Evolutionary conservation across 2,113 vertebrate species (phyloP).

Genomic region (Pampusana beccarii): DNA sequence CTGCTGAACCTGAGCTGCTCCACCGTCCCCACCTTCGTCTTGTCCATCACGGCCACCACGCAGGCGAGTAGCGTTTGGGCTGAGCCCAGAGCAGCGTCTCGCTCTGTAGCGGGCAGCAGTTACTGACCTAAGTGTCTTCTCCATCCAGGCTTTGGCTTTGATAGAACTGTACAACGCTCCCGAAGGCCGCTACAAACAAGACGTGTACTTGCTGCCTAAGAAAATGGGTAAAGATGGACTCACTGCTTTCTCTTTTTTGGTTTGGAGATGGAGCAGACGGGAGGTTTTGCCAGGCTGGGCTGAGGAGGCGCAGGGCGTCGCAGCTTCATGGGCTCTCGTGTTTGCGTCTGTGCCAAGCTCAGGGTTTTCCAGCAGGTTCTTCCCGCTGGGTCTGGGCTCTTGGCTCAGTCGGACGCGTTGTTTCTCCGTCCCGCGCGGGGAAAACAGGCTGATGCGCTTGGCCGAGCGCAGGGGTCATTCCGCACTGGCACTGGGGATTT

Average conservation of each 20-base stretch:
- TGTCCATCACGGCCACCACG: constrained; percentile 96
- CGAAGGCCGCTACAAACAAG: constrained; percentile 95
- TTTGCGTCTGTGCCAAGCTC: neutral
- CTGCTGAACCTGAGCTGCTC: constrained; percentile 96
- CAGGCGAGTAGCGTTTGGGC: constrained; percentile 77
- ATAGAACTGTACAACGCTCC: constrained; percentile 97
- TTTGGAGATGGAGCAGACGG: neutral
- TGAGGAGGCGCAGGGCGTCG: rapidly evolving
- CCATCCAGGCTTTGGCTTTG: constrained; percentile 87
- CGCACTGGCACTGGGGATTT: rapidly evolving
- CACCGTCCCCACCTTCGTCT: constrained; percentile 95
- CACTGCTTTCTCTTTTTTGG: rapidly evolving
- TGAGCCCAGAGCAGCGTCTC: neutral
- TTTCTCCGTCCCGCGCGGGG: neutral
- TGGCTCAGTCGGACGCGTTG: rapidly evolving
- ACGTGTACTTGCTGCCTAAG: constrained; percentile 95
- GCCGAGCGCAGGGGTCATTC: neutral
- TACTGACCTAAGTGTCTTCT: neutral
- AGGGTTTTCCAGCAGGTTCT: neutral
- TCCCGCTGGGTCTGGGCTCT: neutral
- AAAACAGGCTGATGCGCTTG: neutral
- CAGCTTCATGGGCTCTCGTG: neutral
- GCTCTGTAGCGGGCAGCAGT: rapidly evolving
- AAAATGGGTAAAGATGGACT: constrained; percentile 86
- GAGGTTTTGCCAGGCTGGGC: neutral